phyloP scores from a whole-genome alignment of 2,888 invertebrate genomes.

The Tetranychus piercei region DNA sequence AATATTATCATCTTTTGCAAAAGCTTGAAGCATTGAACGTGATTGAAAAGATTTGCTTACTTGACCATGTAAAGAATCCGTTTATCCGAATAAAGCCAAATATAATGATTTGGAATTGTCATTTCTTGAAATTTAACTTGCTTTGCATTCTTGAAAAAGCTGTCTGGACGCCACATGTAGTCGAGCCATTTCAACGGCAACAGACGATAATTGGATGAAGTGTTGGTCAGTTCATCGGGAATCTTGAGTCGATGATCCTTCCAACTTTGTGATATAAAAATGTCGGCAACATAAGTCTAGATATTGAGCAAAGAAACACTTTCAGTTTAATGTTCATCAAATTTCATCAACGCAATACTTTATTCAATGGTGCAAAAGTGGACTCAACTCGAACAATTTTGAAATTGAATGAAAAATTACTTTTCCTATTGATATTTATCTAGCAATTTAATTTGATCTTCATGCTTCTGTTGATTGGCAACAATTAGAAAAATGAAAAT shows the following conservation, averaged over 20 bases:
- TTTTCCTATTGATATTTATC: too few relatives aligned
- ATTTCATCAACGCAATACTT: background rate
- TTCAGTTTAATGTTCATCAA: background rate
- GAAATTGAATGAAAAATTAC: background rate
- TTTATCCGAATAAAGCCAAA: conserved; percentile 78
- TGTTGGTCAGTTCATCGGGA: conserved; percentile 83
- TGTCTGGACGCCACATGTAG: conserved; percentile 77
- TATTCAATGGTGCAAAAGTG: background rate
- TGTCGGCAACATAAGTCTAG: conserved; percentile 78
- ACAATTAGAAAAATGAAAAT: too few relatives aligned
- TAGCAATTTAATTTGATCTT: too few relatives aligned
- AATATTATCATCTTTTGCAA: too few relatives aligned
- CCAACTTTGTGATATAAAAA: conserved; percentile 82
- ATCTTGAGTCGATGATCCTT: conserved; percentile 65
- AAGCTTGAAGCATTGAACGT: background rate
- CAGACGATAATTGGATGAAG: conserved; percentile 35
- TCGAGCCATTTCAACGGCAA: conserved; percentile 66
- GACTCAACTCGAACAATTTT: background rate
- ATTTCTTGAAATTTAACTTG: conserved; percentile 80
- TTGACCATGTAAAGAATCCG: conserved; percentile 79
- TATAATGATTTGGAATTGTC: conserved; percentile 80
- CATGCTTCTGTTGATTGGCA: too few relatives aligned
- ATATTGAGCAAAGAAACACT: background rate
- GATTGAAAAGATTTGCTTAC: conserved; percentile 37
- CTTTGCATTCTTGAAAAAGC: conserved; percentile 82